Base-by-base conservation (phyloP, 2,113 vertebrate genomes). In the Cyprinus carpio region DNA sequence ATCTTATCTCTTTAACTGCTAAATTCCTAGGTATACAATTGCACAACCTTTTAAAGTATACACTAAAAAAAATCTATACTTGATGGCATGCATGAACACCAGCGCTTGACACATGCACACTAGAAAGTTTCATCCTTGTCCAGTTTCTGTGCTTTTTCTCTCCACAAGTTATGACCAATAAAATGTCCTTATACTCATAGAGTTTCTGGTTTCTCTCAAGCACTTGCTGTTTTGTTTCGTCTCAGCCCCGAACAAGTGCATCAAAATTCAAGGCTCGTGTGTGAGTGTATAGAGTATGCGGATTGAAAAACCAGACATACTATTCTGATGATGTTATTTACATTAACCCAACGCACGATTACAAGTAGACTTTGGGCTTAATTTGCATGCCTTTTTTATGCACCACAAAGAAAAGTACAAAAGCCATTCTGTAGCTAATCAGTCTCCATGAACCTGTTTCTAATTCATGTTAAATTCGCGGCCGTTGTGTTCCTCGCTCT, bases 361-460 rank as follows among this genome's bases (percentile, higher is more conserved):
- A 67, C 16, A 29, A 31, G 27, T 69, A 69, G 34, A 69, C 29
- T 34, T 34, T 20, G 16, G 7, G 16, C 20, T 72, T 72, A 43
- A 72, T 3, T 27, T 75, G 13, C n/a, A 56, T 25, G 27, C 34
- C 31, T n/a, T n/a, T 25, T 9, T 40, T 60, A 81, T 0, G 15
- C 34, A 27, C 13, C 8, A 43, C 34, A 27, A 65, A 65, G 54
- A 43, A 81, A 49, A 29, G 15, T 27, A 31, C 16, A 46, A n/a
- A 67, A 49, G 46, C 4, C 37, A 64, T 81, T 18, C 25, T 11
- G 40, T 31, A n/a, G 23, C 18, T 65, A 81, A 81, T 81, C 79
- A 65, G 62, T 67, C 37, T 81, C 25, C 25, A 51, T 81, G 62
- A 60, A 81, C 62, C 80, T 82, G 64, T n/a, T 34, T 82, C 25